A percentile compares a stretch with the other conserved stretches of the same genome.
Evolutionary conservation across 2,113 vertebrate genomes (phyloP).

Genomic region (Melanocharis versteri): DNA sequence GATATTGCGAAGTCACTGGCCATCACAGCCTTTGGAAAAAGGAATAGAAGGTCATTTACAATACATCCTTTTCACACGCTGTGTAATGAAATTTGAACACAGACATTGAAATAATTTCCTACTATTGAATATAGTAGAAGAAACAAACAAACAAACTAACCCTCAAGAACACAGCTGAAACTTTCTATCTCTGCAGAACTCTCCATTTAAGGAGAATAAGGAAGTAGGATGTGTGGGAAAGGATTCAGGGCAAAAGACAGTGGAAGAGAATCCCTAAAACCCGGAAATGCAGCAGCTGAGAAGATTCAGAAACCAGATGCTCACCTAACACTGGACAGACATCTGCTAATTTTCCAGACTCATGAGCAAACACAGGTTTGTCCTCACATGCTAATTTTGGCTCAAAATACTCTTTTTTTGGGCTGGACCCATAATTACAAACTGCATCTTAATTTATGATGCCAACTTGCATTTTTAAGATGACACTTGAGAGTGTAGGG

Average conservation of each 20-base stretch:
- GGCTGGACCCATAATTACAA: not conserved
- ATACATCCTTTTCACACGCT: not conserved
- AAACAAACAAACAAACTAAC: not conserved
- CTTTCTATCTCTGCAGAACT: not conserved
- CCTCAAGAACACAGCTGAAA: not conserved
- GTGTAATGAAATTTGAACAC: not conserved
- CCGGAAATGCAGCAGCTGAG: not conserved
- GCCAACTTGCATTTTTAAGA: not conserved
- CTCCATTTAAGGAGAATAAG: not conserved
- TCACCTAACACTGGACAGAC: not conserved
- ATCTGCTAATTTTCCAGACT: constrained; percentile 37
- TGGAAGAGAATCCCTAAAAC: not conserved
- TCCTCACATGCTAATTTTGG: not conserved
- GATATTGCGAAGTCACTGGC: constrained; percentile 93
- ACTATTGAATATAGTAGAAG: not conserved
- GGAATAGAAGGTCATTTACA: not conserved
- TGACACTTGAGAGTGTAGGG: not conserved
- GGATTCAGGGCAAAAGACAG: not conserved
- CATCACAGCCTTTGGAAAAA: constrained; percentile 86
- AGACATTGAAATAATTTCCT: not conserved
- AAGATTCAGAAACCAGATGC: not conserved
- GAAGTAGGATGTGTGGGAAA: not conserved
- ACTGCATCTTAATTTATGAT: not conserved
- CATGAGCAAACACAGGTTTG: not conserved
- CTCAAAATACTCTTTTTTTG: not conserved